Base-by-base conservation (phyloP, 2,888 invertebrate genomes). In the Ernsta delagoae region DNA sequence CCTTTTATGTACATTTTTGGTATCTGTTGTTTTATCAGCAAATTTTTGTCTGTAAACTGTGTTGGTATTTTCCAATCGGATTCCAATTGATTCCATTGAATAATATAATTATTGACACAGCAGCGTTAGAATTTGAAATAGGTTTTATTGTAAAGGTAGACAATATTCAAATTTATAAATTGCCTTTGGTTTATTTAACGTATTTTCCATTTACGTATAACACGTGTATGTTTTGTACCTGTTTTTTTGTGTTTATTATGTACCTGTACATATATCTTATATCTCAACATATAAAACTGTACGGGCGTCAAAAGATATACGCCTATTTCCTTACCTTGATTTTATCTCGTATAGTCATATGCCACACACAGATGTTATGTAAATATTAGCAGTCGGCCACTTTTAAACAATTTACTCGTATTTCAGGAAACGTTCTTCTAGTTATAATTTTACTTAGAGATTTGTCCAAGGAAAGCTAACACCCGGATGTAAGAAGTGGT, bases 341-440 rank as follows among this genome's bases (percentile, higher is more conserved):
- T 41, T 63, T 63, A 63, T 63, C 63, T 63, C 53, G 7, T n/a
- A n/a, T n/a, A n/a, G n/a, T n/a, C n/a, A n/a, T 59, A 39, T 41
- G 41, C 11, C 24, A 53, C 48, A 48, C 41, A 53, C 48, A 16
- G 7, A 12, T 39, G 2, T 62, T 36, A 34, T 7, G 5, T n/a
- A 50, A 50, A 39, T 36, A 48, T 11, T 11, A 45, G n/a, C n/a
- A 4, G 50, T 53, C 53, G 12, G 50, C 1, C 31, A 5, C 31
- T 54, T 31, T 41, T 63, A 53, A 1, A 54, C 0, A 59, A 5
- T 5, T 53, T 24, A 24, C 24, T 24, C 24, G 24, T 24, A 24
- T 66, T 43, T 60, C 16, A 60, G 66, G 54, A 60, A 66, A 66
- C 43, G 45, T 34, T 48, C 43, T 67, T 61, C 16, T 24, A 24